Percentiles rank a stretch among this genome's conserved stretches.
phyloP scores from a whole-genome alignment of 2,888 invertebrate genomes.

The Tethea ocularis region DNA sequence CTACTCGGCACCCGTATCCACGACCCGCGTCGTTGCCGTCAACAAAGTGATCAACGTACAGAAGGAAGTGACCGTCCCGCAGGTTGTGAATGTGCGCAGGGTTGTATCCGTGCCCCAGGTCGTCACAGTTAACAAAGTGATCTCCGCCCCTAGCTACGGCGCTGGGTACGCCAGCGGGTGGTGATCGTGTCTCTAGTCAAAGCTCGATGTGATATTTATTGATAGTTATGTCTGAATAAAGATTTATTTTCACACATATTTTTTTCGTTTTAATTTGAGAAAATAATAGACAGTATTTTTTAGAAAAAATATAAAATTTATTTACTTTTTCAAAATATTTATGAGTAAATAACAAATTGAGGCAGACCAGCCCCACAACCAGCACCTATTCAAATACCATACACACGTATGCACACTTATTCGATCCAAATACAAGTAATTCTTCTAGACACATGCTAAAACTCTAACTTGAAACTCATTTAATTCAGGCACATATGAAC shows the following conservation, averaged over 20 bases:
- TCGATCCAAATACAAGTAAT: no score
- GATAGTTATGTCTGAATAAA: slow-evolving; percentile 2
- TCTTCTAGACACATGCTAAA: no score
- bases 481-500: no score
- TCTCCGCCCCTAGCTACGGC: slow-evolving; percentile 36
- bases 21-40: slow-evolving; percentile 36
- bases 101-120: slow-evolving; percentile 51
- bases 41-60: slow-evolving; percentile 45
- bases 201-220: neutral
- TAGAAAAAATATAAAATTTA: no score
- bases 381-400: no score
- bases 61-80: slow-evolving; percentile 42
- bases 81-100: slow-evolving; percentile 43
- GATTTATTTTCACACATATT: neutral
- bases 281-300: no score
- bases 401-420: no score
- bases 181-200: slow-evolving; percentile 26
- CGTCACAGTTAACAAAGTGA: slow-evolving; percentile 50
- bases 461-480: no score
- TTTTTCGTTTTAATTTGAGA: neutral
- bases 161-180: slow-evolving; percentile 26
- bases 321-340: no score
- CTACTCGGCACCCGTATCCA: slow-evolving; percentile 11
- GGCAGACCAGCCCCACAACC: no score
- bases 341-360: no score